Base-by-base conservation (phyloP, 23 tunicate genomes). In the Clavelina lepadiformis region DNA sequence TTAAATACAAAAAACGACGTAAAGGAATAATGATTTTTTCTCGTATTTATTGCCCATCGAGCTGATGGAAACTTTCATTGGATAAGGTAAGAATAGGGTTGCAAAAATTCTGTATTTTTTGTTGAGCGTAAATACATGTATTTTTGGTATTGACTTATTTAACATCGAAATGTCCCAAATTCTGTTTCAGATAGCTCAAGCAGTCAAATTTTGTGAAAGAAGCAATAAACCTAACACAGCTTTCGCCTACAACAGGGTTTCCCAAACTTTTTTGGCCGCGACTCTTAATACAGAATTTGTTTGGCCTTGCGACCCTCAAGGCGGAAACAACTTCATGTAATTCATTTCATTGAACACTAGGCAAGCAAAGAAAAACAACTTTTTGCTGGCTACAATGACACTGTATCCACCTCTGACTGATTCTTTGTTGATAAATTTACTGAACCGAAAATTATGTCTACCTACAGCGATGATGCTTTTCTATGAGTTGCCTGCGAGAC, bases 301-400 rank as follows among this genome's bases (percentile, higher is more conserved):
- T 41, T 41, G 49, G 49, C 49, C 49, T 41, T 41, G 49, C 49
- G n/a, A 41, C 49, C 49, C 49, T 41, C 49, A 41, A 41, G 49
- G 15, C 49, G 49, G 49, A 41, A 41, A 41, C 49, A 15, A 41
- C 49, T 8, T 41, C 15, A 41, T 41, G 15, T 8, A 41, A 41
- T 8, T 8, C 15, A 41, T 8, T 8, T 41, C 15, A 41, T 41
- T 41, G 49, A 41, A 41, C 11, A 41, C 49, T 41, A 41, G 49
- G 49, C 49, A 41, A 41, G 49, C 49, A 41, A 41, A 41, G 49
- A 15, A 41, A 41, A 41, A 41, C 49, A 41, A 41, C 49, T 41
- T 41, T 41, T 41, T 41, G 13, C 49, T 8, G 49, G 49, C 15
- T 8, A 41, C 49, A 8, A 41, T 41, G 49, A 41, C 49, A 41